Evolutionary conservation across 2,888 invertebrate genomes (phyloP).

Genomic region (Cyclophora punctaria): DNA sequence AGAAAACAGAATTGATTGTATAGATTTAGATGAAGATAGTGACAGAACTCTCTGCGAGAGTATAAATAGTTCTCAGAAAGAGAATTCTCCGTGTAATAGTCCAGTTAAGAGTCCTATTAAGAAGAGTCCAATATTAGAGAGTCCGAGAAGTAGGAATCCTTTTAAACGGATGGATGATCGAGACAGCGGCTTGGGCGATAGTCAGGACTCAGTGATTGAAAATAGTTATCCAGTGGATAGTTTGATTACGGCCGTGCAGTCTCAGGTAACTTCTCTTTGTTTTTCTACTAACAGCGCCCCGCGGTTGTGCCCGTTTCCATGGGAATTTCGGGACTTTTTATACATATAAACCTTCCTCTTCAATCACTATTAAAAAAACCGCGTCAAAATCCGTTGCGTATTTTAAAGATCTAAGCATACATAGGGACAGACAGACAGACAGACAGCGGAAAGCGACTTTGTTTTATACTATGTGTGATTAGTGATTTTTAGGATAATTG

Average conservation of each 20-base stretch:
- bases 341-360: no score
- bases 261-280: conserved; percentile 37
- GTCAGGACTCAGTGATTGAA: conserved; percentile 54
- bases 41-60: conserved; percentile 23
- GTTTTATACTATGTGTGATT: no score
- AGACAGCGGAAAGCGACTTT: no score
- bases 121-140: conserved; percentile 46
- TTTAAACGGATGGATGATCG: conserved; percentile 27
- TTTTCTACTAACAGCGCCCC: no score
- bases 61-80: conserved; percentile 42
- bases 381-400: no score
- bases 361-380: no score
- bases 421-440: no score
- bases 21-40: conserved; percentile 4
- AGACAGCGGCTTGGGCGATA: conserved; percentile 12
- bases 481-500: no score
- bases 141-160: conserved; percentile 32
- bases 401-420: no score
- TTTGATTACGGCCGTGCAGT: conserved; percentile 47
- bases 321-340: no score
- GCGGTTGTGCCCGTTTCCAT: no score
- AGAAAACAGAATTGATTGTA: not conserved
- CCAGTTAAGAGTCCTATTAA: conserved; percentile 23
- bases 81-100: conserved; percentile 41
- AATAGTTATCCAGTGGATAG: conserved; percentile 53